Percentiles rank a stretch among this genome's conserved stretches.
These are phyloP conservation scores for Morpho helenor DNA, from an alignment of 2,888 invertebrate species.

Conservation along the genomic window DNA sequence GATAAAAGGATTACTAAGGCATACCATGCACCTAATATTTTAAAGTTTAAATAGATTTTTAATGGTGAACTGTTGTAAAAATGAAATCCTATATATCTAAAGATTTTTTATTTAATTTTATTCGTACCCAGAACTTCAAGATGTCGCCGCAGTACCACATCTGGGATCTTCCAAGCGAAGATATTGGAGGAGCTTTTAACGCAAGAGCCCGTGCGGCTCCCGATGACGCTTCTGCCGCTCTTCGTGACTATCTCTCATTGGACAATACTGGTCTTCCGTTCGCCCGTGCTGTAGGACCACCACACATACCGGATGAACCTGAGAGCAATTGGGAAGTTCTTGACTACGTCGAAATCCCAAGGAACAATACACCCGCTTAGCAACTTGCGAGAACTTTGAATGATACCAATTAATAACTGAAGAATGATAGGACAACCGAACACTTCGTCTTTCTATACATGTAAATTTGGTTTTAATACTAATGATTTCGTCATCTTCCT, in stretches of 20 bases:
- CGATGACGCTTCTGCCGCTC: conserved; percentile 61
- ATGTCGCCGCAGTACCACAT: conserved; percentile 76
- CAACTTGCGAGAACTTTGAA: no score
- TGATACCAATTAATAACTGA: no score
- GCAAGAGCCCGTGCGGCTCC: conserved; percentile 71
- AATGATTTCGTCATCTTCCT: no score
- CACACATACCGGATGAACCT: conserved; percentile 65
- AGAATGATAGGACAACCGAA: no score
- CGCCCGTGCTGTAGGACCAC: conserved; percentile 76
- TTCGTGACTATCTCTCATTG: conserved; percentile 81
- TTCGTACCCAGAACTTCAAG: conserved; percentile 72
- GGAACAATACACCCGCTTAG: conserved; percentile 20
- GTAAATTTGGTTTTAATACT: no score
- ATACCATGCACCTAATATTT: no score
- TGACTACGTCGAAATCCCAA: conserved; percentile 82
- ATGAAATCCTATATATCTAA: no score
- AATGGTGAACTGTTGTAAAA: no score
- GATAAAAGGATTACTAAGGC: no score
- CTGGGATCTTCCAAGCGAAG: conserved; percentile 73
- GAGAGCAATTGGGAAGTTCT: conserved; percentile 83
- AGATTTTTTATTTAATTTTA: no score
- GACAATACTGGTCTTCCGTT: conserved; percentile 80
- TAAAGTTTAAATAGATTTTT: no score
- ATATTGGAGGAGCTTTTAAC: conserved; percentile 82
- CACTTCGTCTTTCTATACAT: no score